Conservation (phyloP, 2,888 invertebrate genomes). For the Adelphocoris suturalis region DNA sequence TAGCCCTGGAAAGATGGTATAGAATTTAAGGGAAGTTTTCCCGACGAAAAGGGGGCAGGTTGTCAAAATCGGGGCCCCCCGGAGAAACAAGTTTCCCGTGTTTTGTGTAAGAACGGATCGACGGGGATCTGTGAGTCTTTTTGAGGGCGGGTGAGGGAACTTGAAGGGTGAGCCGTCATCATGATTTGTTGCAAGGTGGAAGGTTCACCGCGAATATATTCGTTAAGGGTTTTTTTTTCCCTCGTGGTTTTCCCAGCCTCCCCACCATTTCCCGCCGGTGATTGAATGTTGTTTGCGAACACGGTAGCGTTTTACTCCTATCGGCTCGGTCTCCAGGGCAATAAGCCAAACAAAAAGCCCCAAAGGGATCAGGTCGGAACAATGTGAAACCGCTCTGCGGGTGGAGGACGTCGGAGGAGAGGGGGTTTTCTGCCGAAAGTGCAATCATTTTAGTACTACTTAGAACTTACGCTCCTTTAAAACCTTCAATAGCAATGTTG, state of each 20-base stretch:
- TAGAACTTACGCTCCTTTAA: not conserved
- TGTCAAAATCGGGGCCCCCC: not conserved
- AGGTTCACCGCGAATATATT: constrained; percentile 32
- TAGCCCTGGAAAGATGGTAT: constrained; percentile 4
- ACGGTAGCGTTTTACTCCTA: constrained; percentile 47
- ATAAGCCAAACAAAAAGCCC: constrained; percentile 57
- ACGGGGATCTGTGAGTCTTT: not conserved
- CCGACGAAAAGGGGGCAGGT: not conserved
- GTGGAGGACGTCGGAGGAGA: not conserved
- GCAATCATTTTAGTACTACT: constrained; percentile 10
- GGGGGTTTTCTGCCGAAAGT: not conserved
- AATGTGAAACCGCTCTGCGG: not conserved
- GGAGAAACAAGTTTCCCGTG: constrained; percentile 24
- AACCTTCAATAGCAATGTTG: too few species aligned
- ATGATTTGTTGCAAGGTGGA: not conserved
- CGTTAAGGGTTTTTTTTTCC: constrained; percentile 46
- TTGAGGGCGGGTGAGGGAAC: not conserved
- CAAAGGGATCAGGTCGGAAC: constrained; percentile 15
- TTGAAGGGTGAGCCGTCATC: constrained; percentile 42
- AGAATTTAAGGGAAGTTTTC: not conserved
- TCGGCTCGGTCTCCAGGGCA: constrained; percentile 47
- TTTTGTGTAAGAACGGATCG: constrained; percentile 4
- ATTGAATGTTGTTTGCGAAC: constrained; percentile 65
- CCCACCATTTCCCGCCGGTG: constrained; percentile 15
- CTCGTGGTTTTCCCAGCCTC: not conserved